A percentile compares a stretch with the other conserved stretches of the same genome.
These are phyloP conservation scores for Pipa parva DNA, from an alignment of 2,113 vertebrate genomes.

Conservation along the genomic window DNA sequence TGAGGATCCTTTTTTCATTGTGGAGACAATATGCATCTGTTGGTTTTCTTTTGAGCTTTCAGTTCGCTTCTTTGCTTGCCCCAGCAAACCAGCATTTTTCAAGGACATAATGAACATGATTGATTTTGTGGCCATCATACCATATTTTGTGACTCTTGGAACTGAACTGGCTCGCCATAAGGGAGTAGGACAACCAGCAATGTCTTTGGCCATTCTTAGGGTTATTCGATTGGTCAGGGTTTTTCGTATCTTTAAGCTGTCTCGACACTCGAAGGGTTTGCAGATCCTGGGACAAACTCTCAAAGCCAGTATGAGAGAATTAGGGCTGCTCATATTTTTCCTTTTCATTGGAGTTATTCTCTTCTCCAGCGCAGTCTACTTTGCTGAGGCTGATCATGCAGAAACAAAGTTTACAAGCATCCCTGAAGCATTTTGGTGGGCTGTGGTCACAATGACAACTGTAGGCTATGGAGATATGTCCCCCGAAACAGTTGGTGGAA, in stretches of 20 bases:
- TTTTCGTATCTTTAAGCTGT: constrained; percentile 89
- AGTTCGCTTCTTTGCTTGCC: constrained; percentile 71
- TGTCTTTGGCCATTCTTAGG: constrained; percentile 81
- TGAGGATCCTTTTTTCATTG: constrained; percentile 83
- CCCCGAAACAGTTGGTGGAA: constrained; percentile 80
- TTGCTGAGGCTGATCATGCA: constrained; percentile 78
- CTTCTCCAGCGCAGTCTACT: constrained; percentile 87
- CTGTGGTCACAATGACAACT: constrained; percentile 88
- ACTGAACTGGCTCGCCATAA: constrained; percentile 78
- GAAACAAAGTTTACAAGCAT: constrained; percentile 82
- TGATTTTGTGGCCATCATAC: constrained; percentile 86
- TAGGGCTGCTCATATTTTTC: constrained; percentile 91
- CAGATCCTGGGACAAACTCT: constrained; percentile 89
- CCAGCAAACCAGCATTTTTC: constrained; percentile 81
- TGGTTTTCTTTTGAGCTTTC: constrained; percentile 89
- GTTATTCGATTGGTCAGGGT: constrained; percentile 83
- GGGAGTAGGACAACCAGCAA: constrained; percentile 67
- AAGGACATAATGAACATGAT: constrained; percentile 92
- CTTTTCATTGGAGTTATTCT: constrained; percentile 90
- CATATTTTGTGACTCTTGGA: constrained; percentile 83
- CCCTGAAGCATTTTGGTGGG: constrained; percentile 91
- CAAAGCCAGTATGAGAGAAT: constrained; percentile 84
- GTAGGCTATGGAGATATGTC: constrained; percentile 92
- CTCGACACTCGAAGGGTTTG: constrained; percentile 84
- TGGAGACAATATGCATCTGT: constrained; percentile 85